A percentile compares a stretch with the other conserved stretches of the same genome.
Conservation (phyloP, 2,113 vertebrate genomes). For the Merops nubicus region DNA sequence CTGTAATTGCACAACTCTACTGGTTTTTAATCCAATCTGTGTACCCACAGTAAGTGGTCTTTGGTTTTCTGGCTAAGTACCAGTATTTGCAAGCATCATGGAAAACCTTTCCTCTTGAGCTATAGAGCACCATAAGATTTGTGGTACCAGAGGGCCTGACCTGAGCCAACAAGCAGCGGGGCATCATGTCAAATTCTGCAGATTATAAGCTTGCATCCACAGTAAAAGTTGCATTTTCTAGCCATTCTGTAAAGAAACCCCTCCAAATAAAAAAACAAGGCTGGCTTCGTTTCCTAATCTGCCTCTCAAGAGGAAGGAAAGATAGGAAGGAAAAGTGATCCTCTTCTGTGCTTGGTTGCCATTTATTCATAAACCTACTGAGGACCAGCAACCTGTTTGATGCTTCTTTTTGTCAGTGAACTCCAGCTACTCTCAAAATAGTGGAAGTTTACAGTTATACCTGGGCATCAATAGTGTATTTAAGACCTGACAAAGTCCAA, state of each 20-base stretch:
- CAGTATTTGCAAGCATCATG: background rate
- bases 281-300: constrained; percentile 1
- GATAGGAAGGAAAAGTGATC: background rate
- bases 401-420: background rate
- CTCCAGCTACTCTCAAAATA: background rate
- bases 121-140: background rate
- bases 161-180: constrained; percentile 7
- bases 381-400: background rate
- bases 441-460: background rate
- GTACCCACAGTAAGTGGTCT: background rate
- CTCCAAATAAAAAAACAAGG: background rate
- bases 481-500: background rate
- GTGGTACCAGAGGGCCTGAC: background rate
- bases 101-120: constrained; percentile 9
- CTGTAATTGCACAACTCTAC: background rate
- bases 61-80: background rate
- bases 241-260: background rate
- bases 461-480: background rate
- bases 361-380: background rate
- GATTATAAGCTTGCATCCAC: background rate
- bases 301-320: background rate
- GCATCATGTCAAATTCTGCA: background rate
- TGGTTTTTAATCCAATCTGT: constrained; percentile 18
- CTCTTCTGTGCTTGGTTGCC: background rate
- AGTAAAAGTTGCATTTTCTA: background rate